Evolutionary conservation across 2,888 invertebrate species (phyloP).

Genomic region (Linnaemya tessellans): DNA sequence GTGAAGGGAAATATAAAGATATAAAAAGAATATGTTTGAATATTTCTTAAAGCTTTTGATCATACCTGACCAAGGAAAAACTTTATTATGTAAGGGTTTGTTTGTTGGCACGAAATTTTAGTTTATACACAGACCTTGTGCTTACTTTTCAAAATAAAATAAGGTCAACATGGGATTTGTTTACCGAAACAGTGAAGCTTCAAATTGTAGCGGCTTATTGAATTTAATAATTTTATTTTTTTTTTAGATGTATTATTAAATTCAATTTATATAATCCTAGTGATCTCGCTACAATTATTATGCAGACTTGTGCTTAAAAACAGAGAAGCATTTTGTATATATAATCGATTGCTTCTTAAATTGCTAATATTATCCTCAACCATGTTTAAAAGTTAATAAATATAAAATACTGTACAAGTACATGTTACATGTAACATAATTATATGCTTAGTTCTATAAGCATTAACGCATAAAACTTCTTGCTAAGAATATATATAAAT

Average conservation of each 20-base stretch:
- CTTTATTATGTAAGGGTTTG: slow-evolving; percentile 15
- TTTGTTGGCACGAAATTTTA: no score
- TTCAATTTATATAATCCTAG: no score
- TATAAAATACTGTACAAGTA: neutral
- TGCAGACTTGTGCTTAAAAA: no score
- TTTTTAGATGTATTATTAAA: no score
- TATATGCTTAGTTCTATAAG: neutral
- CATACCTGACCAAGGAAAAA: slow-evolving; percentile 17
- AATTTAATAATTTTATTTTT: no score
- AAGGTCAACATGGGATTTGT: slow-evolving; percentile 15
- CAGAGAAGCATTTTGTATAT: no score
- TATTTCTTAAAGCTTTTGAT: neutral
- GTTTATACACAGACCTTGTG: no score
- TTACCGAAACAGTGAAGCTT: neutral
- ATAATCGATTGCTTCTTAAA: no score
- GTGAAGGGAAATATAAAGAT: no score
- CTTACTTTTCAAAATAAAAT: slow-evolving; percentile 1
- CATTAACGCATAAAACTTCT: neutral
- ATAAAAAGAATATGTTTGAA: neutral
- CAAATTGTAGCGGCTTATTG: neutral
- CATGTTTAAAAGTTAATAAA: no score
- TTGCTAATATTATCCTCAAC: neutral
- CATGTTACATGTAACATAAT: neutral
- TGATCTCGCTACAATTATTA: no score
- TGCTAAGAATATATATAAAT: neutral